Conservation (phyloP, 2,113 vertebrate species). For the Charina bottae region DNA sequence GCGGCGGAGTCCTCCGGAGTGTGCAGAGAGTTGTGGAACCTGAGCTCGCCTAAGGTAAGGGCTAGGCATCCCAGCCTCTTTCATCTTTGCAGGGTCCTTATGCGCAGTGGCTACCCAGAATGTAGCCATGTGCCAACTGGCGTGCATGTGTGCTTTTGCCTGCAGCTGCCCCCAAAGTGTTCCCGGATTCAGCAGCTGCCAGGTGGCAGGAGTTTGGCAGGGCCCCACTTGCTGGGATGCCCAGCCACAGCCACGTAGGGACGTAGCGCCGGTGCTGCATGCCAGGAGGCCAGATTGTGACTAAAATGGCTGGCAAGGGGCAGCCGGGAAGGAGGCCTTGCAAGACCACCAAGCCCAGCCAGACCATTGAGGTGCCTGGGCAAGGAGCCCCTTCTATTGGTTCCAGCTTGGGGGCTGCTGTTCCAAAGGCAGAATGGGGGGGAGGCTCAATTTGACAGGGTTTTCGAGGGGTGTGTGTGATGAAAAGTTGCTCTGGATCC, state of each 20-base stretch:
- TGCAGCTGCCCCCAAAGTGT: not conserved
- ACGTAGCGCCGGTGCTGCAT: not conserved
- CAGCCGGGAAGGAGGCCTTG: not conserved
- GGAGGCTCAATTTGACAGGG: not conserved
- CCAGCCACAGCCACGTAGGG: not conserved
- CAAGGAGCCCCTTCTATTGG: not conserved
- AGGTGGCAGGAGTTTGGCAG: not conserved
- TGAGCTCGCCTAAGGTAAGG: not conserved
- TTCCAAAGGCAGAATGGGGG: not conserved
- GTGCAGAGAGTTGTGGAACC: not conserved
- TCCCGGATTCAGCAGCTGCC: not conserved
- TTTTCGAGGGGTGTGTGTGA: not conserved
- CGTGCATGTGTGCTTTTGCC: too few species aligned
- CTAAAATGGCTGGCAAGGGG: not conserved
- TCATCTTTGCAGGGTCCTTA: not conserved
- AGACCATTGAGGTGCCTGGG: not conserved
- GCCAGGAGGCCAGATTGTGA: not conserved
- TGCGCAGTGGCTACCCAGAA: not conserved
- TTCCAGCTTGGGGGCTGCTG: not conserved
- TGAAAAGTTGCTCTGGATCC: not conserved
- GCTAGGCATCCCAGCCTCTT: not conserved
- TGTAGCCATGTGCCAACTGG: too few species aligned
- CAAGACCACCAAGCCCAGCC: not conserved
- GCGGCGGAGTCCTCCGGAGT: not conserved
- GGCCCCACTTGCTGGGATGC: not conserved